These are phyloP conservation scores for Pogonomyrmex californicus DNA, from an alignment of 1,140 invertebrate genomes.

Conservation along the genomic window DNA sequence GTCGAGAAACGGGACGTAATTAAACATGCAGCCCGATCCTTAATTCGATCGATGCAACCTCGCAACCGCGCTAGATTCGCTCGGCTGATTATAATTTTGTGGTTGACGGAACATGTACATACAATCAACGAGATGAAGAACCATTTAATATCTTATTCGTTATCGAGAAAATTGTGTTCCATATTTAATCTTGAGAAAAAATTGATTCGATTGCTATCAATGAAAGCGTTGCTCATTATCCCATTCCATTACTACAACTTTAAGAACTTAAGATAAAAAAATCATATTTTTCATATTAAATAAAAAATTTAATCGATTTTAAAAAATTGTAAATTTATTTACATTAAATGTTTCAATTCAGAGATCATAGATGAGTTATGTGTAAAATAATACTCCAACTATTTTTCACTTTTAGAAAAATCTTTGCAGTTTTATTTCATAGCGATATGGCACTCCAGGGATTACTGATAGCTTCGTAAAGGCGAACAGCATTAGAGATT, in stretches of 20 bases:
- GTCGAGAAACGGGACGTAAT: constrained; percentile 55
- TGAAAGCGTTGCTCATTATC: background rate
- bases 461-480: constrained; percentile 15
- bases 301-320: background rate
- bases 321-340: background rate
- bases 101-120: constrained; percentile 40
- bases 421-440: constrained; percentile 2
- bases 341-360: background rate
- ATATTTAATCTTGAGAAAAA: background rate
- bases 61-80: constrained; percentile 21
- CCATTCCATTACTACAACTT: background rate
- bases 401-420: background rate
- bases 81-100: constrained; percentile 68
- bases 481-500: background rate
- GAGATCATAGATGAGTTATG: background rate
- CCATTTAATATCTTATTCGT: background rate
- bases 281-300: background rate
- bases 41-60: constrained; percentile 70
- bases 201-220: background rate
- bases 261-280: background rate
- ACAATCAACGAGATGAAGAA: background rate
- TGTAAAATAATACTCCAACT: background rate
- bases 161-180: background rate
- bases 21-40: constrained; percentile 60
- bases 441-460: background rate